Conservation (phyloP, 1,140 invertebrate species). For the Drosophila bocki region DNA sequence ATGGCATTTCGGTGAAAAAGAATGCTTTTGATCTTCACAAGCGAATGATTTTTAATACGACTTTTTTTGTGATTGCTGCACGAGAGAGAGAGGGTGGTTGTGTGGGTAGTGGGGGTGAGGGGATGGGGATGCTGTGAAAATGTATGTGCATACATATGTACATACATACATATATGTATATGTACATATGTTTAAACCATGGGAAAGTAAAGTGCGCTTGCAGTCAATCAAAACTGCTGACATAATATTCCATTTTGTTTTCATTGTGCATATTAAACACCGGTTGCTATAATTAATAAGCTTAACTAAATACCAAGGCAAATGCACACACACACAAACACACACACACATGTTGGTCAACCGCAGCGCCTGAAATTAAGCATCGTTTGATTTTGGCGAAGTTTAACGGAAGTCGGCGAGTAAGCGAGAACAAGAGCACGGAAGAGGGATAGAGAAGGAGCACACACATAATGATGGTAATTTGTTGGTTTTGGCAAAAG, state of each 20-base stretch:
- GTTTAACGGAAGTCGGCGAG: slow-evolving; percentile 4
- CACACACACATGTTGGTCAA: not conserved
- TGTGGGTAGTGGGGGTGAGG: not conserved
- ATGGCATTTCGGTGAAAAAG: slow-evolving; percentile 81
- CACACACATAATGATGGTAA: slow-evolving; percentile 82
- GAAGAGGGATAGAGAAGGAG: slow-evolving; percentile 2
- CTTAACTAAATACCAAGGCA: slow-evolving; percentile 65
- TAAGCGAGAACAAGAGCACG: not conserved
- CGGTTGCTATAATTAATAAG: slow-evolving; percentile 59
- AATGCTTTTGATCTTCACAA: slow-evolving; percentile 85
- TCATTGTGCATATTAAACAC: slow-evolving; percentile 5
- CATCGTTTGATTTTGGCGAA: slow-evolving; percentile 47
- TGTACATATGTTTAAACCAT: slow-evolving; percentile 9
- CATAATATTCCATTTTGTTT: slow-evolving; percentile 23
- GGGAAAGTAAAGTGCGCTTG: slow-evolving; percentile 50
- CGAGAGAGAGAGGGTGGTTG: slow-evolving; percentile 1
- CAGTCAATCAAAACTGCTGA: slow-evolving; percentile 63
- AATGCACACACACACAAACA: slow-evolving; percentile 1
- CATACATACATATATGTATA: not conserved
- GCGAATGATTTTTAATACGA: slow-evolving; percentile 85
- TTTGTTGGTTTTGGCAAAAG: slow-evolving; percentile 83
- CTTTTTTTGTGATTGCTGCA: slow-evolving; percentile 58
- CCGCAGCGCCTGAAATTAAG: slow-evolving; percentile 62
- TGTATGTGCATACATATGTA: not conserved
- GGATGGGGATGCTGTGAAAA: not conserved